Evolutionary conservation across 1,140 invertebrate genomes (phyloP), one percentile per base, ranked within the genome.

Genomic region (Ceratosolen fusciceps): DNA sequence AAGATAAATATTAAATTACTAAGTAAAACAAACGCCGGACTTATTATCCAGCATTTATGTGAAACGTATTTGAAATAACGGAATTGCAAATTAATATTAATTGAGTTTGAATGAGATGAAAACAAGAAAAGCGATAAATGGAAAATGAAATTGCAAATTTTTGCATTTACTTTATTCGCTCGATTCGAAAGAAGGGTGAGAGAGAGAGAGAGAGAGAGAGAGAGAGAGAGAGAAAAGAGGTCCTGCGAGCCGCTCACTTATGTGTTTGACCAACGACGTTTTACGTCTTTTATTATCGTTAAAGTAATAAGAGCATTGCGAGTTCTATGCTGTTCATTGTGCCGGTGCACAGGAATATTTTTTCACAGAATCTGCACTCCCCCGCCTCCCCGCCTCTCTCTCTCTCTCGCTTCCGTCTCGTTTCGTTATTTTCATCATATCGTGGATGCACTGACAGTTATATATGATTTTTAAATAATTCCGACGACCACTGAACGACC

Each of bases 261-360:
- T 16, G 34, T 43, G 49, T 34, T 52, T 0, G 10, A 43, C 31
- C 49, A 29, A 76, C 39, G 65, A 56, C 52, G 43, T n/a, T 62
- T 65, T 56, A 10, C 14, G 49, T 60, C 34, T 78, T 77, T 78
- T 60, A 78, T 67, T 60, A 49, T 78, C 68, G 49, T 72, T 58
- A 78, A 47, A 26, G 54, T 72, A n/a, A 47, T 71, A 72, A 72
- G 74, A n/a, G 56, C 29, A 52, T 49, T 52, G 52, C 12, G 2
- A 54, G 39, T n/a, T 60, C 24, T 62, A 26, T 2, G 16, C 1
- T 70, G n/a, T 26, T 9, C 14, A 8, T 43, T 29, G 43, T 21
- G 16, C 26, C 3, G 4, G 4, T 4, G 10, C 24, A 43, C 31
- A 29, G n/a, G n/a, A 14, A 29, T 56, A 54, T 47, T 31, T 0